Conservation (phyloP, 2,797 vertebrate species). For the Manis javanica region DNA sequence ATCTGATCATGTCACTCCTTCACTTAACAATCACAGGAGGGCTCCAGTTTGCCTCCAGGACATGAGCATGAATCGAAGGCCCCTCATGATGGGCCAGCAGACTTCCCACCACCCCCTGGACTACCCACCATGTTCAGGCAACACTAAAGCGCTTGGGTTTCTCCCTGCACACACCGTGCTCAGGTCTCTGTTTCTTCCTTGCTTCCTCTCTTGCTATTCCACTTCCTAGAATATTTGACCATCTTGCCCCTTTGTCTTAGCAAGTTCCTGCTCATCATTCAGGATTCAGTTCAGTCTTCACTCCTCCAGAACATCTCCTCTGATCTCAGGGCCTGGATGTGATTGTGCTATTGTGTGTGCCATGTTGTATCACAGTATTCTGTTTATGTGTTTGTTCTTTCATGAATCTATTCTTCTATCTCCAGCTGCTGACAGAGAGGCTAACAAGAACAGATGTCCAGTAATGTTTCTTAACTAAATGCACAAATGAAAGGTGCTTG, state of each 20-base stretch:
- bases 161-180: background rate
- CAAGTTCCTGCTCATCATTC: background rate
- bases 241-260: background rate
- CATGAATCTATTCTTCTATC: background rate
- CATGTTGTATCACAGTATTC: background rate
- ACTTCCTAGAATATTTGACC: background rate
- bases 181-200: background rate
- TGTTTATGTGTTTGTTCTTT: background rate
- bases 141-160: background rate
- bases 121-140: background rate
- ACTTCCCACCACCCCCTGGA: background rate
- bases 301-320: background rate
- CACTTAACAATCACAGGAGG: background rate
- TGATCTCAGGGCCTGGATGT: background rate
- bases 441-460: background rate
- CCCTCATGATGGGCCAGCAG: background rate
- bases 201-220: background rate
- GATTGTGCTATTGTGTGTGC: background rate
- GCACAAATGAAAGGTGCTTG: background rate
- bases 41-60: background rate
- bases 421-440: background rate
- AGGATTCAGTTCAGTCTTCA: background rate
- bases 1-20: background rate
- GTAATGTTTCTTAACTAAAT: background rate
- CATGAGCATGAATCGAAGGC: background rate